Evolutionary conservation across 2,113 vertebrate species (phyloP).

Genomic region (Symphodus melops): DNA sequence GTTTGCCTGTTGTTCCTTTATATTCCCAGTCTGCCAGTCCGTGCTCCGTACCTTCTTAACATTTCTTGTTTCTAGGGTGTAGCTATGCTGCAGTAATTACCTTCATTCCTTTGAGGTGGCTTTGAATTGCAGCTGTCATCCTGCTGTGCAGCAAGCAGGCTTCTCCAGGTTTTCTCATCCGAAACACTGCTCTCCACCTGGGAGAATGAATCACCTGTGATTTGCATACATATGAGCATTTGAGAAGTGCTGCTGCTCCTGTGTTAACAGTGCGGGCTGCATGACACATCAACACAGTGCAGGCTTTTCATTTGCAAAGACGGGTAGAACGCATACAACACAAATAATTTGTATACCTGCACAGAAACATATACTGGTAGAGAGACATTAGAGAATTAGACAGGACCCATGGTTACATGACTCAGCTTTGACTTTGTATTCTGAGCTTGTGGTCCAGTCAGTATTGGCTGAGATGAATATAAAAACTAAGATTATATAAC

Average conservation of each 20-base stretch:
- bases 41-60: neutral
- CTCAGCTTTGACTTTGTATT: conserved; percentile 66
- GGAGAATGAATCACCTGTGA: conserved; percentile 59
- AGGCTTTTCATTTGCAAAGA: conserved; percentile 46
- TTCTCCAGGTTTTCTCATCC: conserved; percentile 62
- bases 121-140: conserved; percentile 32
- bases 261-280: conserved; percentile 19
- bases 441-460: conserved; percentile 45
- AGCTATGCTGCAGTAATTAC: conserved; percentile 31
- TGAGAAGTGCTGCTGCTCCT: conserved; percentile 21
- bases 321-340: conserved; percentile 3
- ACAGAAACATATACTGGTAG: conserved; percentile 5
- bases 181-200: conserved; percentile 45
- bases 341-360: conserved; percentile 5
- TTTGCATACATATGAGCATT: conserved; percentile 74
- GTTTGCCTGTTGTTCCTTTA: conserved; percentile 20
- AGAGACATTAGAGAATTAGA: conserved; percentile 28
- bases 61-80: conserved; percentile 31
- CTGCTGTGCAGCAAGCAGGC: conserved; percentile 36
- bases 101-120: conserved; percentile 31
- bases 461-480: conserved; percentile 56
- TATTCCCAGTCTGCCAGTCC: conserved; percentile 5
- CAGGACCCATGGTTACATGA: conserved; percentile 39
- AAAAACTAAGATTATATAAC: conserved; percentile 59
- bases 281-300: conserved; percentile 16